Percentiles rank a stretch among this genome's conserved stretches.
phyloP scores from a whole-genome alignment of 1,140 invertebrate species.

The Olivierus martensii region DNA sequence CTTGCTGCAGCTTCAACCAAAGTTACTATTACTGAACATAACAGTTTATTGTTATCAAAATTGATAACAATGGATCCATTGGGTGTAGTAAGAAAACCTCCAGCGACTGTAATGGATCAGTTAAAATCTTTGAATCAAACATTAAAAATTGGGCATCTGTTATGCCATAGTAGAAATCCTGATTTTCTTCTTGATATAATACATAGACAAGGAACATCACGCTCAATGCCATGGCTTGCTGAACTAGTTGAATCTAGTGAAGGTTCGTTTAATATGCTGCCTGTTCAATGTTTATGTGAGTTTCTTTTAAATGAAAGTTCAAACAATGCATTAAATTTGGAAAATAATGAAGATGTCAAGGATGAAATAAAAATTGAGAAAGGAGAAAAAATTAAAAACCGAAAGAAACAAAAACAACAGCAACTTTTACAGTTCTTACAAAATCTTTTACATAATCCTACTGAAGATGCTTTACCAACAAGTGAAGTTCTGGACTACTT shows the following conservation, averaged over 20 bases:
- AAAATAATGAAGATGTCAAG: not conserved
- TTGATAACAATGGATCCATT: conserved; percentile 67
- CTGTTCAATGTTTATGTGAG: conserved; percentile 91
- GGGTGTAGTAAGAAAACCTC: conserved; percentile 64
- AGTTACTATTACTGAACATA: conserved; percentile 73
- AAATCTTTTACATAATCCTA: conserved; percentile 35
- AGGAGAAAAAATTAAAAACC: conserved; percentile 20
- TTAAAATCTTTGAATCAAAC: conserved; percentile 61
- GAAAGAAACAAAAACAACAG: conserved; percentile 52
- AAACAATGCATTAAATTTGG: conserved; percentile 17
- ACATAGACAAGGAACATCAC: conserved; percentile 63
- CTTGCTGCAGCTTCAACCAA: conserved; percentile 75
- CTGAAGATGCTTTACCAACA: conserved; percentile 35
- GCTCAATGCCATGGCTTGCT: conserved; percentile 93
- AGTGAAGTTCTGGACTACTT: conserved; percentile 86
- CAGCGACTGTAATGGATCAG: conserved; percentile 57
- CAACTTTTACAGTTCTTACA: conserved; percentile 63
- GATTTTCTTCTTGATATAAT: conserved; percentile 89
- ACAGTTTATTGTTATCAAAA: conserved; percentile 67
- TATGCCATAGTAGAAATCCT: conserved; percentile 76
- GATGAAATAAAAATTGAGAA: conserved; percentile 24
- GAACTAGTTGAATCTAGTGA: conserved; percentile 86
- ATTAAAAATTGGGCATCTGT: conserved; percentile 70
- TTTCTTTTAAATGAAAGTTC: conserved; percentile 58
- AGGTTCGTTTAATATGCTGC: conserved; percentile 66